phyloP scores from a whole-genome alignment of 2,113 vertebrate species.

The Pogona vitticeps region DNA sequence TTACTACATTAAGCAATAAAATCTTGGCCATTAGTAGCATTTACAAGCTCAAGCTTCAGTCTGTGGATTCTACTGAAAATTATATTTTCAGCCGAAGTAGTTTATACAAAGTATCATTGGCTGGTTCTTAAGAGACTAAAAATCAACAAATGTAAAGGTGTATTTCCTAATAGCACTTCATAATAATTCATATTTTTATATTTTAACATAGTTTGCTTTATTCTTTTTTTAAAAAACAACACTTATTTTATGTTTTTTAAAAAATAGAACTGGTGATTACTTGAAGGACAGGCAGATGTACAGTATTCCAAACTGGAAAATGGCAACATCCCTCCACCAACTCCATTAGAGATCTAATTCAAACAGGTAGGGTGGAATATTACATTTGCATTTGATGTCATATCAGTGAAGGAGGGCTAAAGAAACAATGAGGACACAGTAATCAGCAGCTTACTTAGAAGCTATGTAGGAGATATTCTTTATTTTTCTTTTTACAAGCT shows the following conservation, averaged over 20 bases:
- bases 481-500: not conserved
- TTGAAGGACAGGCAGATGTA: conserved; percentile 85
- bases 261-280: conserved; percentile 73
- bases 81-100: not conserved
- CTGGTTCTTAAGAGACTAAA: not conserved
- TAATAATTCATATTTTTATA: not conserved
- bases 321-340: conserved; percentile 78
- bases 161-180: not conserved
- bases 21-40: too few species aligned
- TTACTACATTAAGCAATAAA: too few species aligned
- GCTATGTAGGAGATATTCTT: not conserved
- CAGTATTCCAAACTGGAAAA: conserved; percentile 83
- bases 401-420: too few species aligned
- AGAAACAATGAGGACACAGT: not conserved
- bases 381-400: not conserved
- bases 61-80: too few species aligned
- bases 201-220: not conserved
- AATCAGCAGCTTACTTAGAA: not conserved
- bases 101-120: not conserved
- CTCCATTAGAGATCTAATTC: conserved; percentile 86
- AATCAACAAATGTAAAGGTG: not conserved
- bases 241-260: conserved; percentile 42
- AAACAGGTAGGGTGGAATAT: conserved; percentile 78
- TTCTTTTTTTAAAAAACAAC: conserved; percentile 27
- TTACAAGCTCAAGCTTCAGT: too few species aligned